Evolutionary conservation across 1,140 invertebrate species (phyloP).

Genomic region (Atta colombica): DNA sequence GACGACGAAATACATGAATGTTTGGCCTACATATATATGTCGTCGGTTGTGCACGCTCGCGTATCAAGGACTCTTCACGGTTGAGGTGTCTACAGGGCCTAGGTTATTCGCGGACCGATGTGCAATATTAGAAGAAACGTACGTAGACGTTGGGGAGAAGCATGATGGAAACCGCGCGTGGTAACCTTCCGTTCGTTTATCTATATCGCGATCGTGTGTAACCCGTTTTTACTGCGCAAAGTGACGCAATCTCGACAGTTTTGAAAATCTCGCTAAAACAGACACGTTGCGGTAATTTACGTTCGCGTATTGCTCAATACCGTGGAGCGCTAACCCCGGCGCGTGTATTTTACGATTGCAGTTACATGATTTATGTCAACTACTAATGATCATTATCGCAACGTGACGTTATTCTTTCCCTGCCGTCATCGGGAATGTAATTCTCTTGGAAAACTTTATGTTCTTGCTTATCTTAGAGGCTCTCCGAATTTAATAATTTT

Average conservation of each 20-base stretch:
- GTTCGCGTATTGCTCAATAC: conserved; percentile 34
- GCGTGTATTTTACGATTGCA: conserved; percentile 39
- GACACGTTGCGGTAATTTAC: conserved; percentile 43
- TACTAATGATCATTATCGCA: conserved; percentile 21
- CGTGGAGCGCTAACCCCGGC: conserved; percentile 32
- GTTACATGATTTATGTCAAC: conserved; percentile 47
- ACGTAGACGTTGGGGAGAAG: conserved; percentile 4
- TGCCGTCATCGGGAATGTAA: neutral
- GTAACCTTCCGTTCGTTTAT: conserved; percentile 54
- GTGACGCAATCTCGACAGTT: conserved; percentile 40
- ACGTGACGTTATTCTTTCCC: neutral
- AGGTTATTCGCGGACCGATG: conserved; percentile 56
- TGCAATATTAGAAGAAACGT: conserved; percentile 50
- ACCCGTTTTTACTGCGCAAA: conserved; percentile 35
- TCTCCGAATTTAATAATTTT: neutral
- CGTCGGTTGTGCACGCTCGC: conserved; percentile 15
- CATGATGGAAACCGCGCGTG: neutral
- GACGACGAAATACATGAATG: neutral
- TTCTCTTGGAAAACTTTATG: neutral
- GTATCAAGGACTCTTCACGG: conserved; percentile 55
- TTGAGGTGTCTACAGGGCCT: conserved; percentile 60
- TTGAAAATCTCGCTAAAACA: conserved; percentile 56
- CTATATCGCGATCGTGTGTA: conserved; percentile 52
- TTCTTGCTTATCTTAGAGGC: neutral
- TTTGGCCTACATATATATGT: conserved; percentile 18